These are phyloP conservation scores for Anguilla megastoma DNA, from an alignment of 2,797 vertebrate species.

Conservation along the genomic window DNA sequence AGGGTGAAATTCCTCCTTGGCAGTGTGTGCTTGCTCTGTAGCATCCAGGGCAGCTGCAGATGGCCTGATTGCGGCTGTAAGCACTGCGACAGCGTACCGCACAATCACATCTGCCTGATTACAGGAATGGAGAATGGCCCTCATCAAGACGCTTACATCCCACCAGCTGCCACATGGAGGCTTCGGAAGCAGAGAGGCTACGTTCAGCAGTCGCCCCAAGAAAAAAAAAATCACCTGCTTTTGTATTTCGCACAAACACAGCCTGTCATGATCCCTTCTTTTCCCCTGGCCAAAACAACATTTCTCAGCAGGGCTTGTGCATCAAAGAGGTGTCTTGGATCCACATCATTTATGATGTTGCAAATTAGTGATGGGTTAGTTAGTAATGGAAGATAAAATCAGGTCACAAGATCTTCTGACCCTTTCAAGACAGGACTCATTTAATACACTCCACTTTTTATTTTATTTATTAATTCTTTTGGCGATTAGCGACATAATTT, in stretches of 20 bases:
- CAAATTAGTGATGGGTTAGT: not conserved
- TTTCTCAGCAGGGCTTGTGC: not conserved
- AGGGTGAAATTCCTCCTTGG: not conserved
- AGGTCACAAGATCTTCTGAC: not conserved
- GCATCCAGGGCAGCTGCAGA: not conserved
- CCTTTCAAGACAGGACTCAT: not conserved
- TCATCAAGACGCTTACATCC: not conserved
- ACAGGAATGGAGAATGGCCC: not conserved
- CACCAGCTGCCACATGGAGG: not conserved
- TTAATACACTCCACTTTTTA: not conserved
- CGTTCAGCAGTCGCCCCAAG: not conserved
- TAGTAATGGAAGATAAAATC: not conserved
- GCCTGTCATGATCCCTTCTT: not conserved
- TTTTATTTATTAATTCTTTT: not conserved
- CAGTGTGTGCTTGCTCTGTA: not conserved
- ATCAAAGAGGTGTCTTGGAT: not conserved
- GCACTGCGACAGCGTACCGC: not conserved
- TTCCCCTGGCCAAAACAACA: not conserved
- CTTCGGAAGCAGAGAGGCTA: not conserved
- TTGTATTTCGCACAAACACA: conserved; percentile 3
- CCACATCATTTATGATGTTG: not conserved
- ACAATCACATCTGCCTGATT: conserved; percentile 9
- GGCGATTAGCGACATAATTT: not conserved
- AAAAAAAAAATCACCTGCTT: not conserved
- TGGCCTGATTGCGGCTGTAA: not conserved